Base-by-base conservation (phyloP, 2,113 vertebrate species). In the Hypomesus transpacificus region DNA sequence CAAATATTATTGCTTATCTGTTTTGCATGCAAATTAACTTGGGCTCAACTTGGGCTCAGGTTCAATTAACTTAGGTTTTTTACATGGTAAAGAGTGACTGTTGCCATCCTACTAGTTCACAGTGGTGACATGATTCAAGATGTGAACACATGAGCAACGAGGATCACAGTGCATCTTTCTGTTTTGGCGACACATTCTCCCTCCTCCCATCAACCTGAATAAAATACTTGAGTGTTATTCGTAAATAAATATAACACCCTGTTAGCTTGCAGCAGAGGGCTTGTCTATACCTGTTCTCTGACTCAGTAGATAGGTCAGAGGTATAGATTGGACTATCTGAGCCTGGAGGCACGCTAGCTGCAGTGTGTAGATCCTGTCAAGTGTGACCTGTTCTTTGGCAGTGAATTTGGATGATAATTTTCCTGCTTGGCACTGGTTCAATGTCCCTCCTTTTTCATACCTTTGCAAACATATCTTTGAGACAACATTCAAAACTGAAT, bases 241-340 rank as follows among this genome's bases (percentile, higher is more conserved):
- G 75, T 60, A 31, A 69, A 79, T 82, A 64, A 14, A 63, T 51
- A 46, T 17, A 63, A 50, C 24, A 28, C n/a, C 26, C 26, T 73
- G 63, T 51, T 14, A 6, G 64, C 5, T 76, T 63, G 73, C 71
- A 69, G 70, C 24, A 63, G 3, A 6, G 68, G 77, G 75, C 86
- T 78, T 87, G 86, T 9, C 83, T 64, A 7, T 82, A 68, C 85
- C 59, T 83, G 86, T 73, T 66, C 22, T 62, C 60, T 65, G 54
- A 69, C 14, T 66, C 7, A 46, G 74, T 73, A 14, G 63, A 70
- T 68, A 16, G 14, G 5, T 2, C 34, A 54, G 65, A 24, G 14
- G 8, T 46, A 13, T 9, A 11, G 8, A 9, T 46, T 7, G 9
- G 39, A 9, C 39, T 46, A 46, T 46, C 39, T 11, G 39, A 46